A percentile compares a stretch with the other conserved stretches of the same genome.
These are phyloP conservation scores for Phortica variegata DNA, from an alignment of 1,140 invertebrate species.

Conservation along the genomic window DNA sequence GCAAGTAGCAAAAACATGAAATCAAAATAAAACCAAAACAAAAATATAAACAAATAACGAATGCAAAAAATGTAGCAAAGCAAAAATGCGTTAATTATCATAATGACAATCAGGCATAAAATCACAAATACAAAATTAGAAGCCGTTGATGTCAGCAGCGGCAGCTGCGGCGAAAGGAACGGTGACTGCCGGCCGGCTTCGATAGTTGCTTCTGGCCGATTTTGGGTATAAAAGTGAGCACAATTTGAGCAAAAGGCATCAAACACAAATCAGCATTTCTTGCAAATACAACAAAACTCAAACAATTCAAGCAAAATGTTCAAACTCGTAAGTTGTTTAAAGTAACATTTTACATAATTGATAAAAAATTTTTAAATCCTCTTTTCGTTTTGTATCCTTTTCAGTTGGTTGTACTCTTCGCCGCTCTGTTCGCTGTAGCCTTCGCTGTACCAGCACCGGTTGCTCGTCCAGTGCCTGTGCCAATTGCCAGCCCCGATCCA, in stretches of 20 bases:
- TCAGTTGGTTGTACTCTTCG: conserved; percentile 41
- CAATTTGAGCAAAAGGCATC: conserved; percentile 22
- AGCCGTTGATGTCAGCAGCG: too few relatives aligned
- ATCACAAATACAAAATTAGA: neutral
- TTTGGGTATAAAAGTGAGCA: conserved; percentile 35
- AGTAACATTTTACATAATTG: neutral
- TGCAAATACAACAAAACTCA: conserved; percentile 15
- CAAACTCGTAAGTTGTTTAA: conserved; percentile 41
- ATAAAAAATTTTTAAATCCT: neutral
- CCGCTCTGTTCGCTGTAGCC: conserved; percentile 43
- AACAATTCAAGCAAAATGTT: conserved; percentile 42
- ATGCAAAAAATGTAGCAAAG: too few relatives aligned
- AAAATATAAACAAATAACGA: too few relatives aligned
- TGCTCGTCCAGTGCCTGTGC: conserved; percentile 33
- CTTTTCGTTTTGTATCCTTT: neutral
- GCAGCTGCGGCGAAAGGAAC: too few relatives aligned
- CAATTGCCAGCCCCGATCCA: conserved; percentile 36
- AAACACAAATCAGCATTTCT: conserved; percentile 35
- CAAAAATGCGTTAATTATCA: conserved; percentile 20
- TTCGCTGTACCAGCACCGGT: conserved; percentile 36
- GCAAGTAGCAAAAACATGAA: too few relatives aligned
- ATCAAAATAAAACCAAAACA: too few relatives aligned
- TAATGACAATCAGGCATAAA: conserved; percentile 1
- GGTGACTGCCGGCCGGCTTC: too few relatives aligned
- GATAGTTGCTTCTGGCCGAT: too few relatives aligned